A percentile compares a stretch with the other conserved stretches of the same genome.
Evolutionary conservation across 35 echinoderm and acorn worm species (phyloP).

Genomic region (Holothuria glaberrima): DNA sequence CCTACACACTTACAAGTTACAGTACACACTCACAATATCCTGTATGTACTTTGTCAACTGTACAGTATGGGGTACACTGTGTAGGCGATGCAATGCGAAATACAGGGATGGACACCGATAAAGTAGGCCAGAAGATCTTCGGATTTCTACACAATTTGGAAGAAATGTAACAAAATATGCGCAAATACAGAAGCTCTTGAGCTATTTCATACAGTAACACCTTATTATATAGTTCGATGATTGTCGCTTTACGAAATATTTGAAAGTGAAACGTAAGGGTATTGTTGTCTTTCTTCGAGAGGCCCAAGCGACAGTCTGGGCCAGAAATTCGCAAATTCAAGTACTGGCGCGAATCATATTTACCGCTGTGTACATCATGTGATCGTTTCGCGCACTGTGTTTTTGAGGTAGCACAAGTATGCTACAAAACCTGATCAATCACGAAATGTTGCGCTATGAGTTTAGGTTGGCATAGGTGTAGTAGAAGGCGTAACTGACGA

Average conservation of each 20-base stretch:
- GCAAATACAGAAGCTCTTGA: neutral
- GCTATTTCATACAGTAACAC: neutral
- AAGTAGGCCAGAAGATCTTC: no score
- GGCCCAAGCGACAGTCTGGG: neutral
- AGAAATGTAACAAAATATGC: neutral
- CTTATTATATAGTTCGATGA: neutral
- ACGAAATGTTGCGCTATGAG: no score
- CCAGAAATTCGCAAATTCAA: constrained; percentile 10
- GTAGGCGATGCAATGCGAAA: no score
- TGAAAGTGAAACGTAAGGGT: neutral
- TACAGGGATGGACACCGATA: no score
- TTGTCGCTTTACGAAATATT: neutral
- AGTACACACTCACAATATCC: neutral
- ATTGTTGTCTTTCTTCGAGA: neutral
- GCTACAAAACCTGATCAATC: neutral
- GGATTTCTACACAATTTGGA: neutral
- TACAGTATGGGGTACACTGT: no score
- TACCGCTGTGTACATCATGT: constrained; percentile 35
- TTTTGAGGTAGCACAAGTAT: neutral
- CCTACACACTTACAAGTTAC: no score
- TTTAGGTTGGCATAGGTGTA: no score
- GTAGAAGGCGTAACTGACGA: no score
- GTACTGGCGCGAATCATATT: constrained; percentile 50
- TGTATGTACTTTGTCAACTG: neutral
- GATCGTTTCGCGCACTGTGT: constrained; percentile 41